A percentile compares a stretch with the other conserved stretches of the same genome.
These are phyloP conservation scores for Pseudoatta argentina DNA, from an alignment of 1,140 invertebrate genomes.

Conservation along the genomic window DNA sequence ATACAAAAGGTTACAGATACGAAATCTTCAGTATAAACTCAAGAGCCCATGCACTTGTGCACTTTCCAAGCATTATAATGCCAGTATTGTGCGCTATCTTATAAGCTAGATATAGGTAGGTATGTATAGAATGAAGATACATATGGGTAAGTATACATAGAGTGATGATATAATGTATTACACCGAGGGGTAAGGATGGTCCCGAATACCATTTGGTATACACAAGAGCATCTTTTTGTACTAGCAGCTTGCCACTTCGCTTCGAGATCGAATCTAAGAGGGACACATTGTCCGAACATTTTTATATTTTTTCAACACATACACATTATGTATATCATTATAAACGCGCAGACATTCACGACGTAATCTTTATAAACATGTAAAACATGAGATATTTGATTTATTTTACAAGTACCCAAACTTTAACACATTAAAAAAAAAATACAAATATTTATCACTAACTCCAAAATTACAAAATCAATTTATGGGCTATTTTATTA, in stretches of 20 bases:
- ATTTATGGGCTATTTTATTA: too few relatives aligned
- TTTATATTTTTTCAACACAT: conserved; percentile 44
- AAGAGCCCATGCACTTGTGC: conserved; percentile 75
- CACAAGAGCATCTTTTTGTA: conserved; percentile 69
- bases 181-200: conserved; percentile 60
- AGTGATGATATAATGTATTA: conserved; percentile 53
- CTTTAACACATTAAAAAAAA: background rate
- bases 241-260: conserved; percentile 74
- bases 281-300: conserved; percentile 52
- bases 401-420: background rate
- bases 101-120: conserved; percentile 69
- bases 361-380: background rate
- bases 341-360: too few relatives aligned
- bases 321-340: background rate
- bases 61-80: conserved; percentile 70
- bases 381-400: background rate
- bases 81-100: conserved; percentile 71
- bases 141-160: conserved; percentile 65
- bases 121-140: conserved; percentile 53
- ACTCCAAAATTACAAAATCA: background rate
- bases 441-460: background rate
- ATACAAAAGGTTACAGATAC: conserved; percentile 65
- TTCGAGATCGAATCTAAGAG: conserved; percentile 49
- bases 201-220: conserved; percentile 68
- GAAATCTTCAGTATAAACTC: conserved; percentile 75